These are phyloP conservation scores for Amphiprion percula DNA, from an alignment of 2,113 vertebrate species.

Conservation along the genomic window DNA sequence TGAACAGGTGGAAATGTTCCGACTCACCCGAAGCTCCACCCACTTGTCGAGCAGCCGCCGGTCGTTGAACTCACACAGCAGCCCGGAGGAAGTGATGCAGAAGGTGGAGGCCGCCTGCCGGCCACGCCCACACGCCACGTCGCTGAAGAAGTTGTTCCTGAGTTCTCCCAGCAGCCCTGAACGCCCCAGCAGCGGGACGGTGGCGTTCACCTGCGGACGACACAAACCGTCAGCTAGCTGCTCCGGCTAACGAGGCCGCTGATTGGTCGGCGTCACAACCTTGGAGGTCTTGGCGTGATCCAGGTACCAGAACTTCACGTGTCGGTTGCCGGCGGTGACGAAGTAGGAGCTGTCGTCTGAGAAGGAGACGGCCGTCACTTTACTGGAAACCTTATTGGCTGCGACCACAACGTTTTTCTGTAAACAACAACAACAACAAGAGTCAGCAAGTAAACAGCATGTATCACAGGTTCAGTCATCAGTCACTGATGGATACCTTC, in stretches of 20 bases:
- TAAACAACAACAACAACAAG: conserved; percentile 7
- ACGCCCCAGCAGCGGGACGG: conserved; percentile 94
- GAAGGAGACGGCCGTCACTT: conserved; percentile 96
- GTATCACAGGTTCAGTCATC: neutral
- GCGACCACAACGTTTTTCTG: conserved; percentile 97
- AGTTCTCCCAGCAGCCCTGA: conserved; percentile 96
- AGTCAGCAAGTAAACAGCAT: neutral
- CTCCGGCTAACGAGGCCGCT: no score
- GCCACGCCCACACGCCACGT: conserved; percentile 95
- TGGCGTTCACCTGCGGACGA: conserved; percentile 90
- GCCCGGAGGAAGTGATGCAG: conserved; percentile 96
- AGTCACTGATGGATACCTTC: conserved; percentile 87
- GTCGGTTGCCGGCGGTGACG: conserved; percentile 96
- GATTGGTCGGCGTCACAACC: conserved; percentile 76
- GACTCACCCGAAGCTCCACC: conserved; percentile 97
- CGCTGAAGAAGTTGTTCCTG: conserved; percentile 96
- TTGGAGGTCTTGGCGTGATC: conserved; percentile 97
- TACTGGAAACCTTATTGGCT: conserved; percentile 98
- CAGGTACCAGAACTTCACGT: conserved; percentile 99
- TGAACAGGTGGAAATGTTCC: neutral
- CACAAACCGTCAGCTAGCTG: neutral
- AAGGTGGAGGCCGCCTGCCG: conserved; percentile 94
- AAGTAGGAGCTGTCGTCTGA: conserved; percentile 98
- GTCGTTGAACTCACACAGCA: conserved; percentile 96
- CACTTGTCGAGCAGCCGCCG: conserved; percentile 96